Conservation (phyloP, 2,888 invertebrate species). For the Nymphalis urticae region DNA sequence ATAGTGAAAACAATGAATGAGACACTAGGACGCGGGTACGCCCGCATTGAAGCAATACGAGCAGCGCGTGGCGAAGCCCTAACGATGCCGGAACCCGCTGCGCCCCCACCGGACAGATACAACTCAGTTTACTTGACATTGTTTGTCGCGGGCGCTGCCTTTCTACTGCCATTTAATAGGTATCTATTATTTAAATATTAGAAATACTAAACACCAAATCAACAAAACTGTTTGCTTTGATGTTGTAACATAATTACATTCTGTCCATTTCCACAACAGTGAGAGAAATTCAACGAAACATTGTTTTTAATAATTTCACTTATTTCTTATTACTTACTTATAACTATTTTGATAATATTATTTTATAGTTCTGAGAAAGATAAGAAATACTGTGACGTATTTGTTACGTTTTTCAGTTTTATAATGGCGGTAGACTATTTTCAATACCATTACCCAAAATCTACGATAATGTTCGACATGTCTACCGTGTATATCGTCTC, state of each 20-base stretch:
- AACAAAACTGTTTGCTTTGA: too few species aligned
- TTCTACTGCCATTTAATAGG: conserved; percentile 96
- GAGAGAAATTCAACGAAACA: background rate
- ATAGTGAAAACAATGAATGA: conserved; percentile 78
- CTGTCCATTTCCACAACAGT: background rate
- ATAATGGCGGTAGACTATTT: conserved; percentile 97
- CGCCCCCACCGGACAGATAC: conserved; percentile 86
- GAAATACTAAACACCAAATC: background rate
- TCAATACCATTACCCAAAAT: conserved; percentile 90
- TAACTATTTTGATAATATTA: too few species aligned
- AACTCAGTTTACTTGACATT: conserved; percentile 88
- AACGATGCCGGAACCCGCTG: conserved; percentile 72
- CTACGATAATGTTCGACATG: conserved; percentile 95
- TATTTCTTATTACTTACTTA: too few species aligned
- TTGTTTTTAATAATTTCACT: background rate
- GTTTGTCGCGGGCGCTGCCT: conserved; percentile 93
- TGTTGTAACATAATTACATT: background rate
- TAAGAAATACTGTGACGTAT: too few species aligned
- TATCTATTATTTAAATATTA: conserved; percentile 50
- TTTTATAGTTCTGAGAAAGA: too few species aligned
- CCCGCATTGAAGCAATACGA: conserved; percentile 82
- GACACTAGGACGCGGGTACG: conserved; percentile 84
- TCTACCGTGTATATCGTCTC: conserved; percentile 95
- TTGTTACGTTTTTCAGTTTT: conserved; percentile 82
- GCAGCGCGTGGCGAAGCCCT: conserved; percentile 77